Evolutionary conservation across 1,140 invertebrate genomes (phyloP), one percentile per base, ranked within the genome.

Genomic region (Oryctes rhinoceros): DNA sequence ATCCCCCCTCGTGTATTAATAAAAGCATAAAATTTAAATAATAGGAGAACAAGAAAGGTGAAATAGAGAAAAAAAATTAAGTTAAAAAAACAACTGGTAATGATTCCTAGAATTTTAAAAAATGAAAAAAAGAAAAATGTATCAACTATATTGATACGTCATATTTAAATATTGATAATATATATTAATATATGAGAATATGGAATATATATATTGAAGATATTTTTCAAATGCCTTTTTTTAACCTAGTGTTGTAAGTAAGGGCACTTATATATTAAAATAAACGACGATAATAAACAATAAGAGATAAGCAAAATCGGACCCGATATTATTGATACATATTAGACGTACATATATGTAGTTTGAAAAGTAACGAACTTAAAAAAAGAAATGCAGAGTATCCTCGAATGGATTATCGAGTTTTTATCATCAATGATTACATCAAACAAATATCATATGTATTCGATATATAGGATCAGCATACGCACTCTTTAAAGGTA

Each of bases 211-310:
- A 76, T 76, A 76, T 76, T 76, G 44, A 76, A 78, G 39, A 78
- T 78, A 78, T 78, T 78, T 78, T 78, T 78, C 77, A 78, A 78
- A 78, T 59, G 77, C 77, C 77, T 78, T 78, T 78, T 44, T 78
- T 78, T 53, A 78, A 78, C 37, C 49, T 78, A 78, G 77, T 59
- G 47, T 47, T 47, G 75, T 76, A 76, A 76, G 75, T 76, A 44
- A 47, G 77, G 77, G 77, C 77, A 53, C 77, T 47, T 47, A 76
- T 30, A 76, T 15, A 59, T 47, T 76, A 76, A 76, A 47, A 76
- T 37, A 37, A 48, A 78, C 15, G 77, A 20, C 47, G 30, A 59
- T 48, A 53, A 49, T 53, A 76, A 30, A 47, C 18, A 47, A 76
- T 76, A 48, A 76, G 18, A 76, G 30, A 47, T 48, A 76, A 44